phyloP scores from a whole-genome alignment of 1,140 invertebrate genomes.

The Danaus plexippus region DNA sequence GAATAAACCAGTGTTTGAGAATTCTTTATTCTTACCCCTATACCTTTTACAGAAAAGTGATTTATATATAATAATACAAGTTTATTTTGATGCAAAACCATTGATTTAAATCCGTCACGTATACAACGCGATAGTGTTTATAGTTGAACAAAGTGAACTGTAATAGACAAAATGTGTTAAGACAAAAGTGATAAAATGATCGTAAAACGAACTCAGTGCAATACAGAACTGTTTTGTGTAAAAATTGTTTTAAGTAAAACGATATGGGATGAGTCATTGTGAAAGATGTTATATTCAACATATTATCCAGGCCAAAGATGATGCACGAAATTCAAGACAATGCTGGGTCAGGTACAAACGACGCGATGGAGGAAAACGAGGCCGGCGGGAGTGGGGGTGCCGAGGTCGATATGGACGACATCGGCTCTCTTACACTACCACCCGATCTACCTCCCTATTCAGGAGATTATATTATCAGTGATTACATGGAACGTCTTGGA shows the following conservation, averaged over 20 bases:
- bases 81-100: conserved; percentile 62
- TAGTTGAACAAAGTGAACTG: conserved; percentile 38
- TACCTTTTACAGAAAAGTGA: conserved; percentile 53
- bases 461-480: conserved; percentile 82
- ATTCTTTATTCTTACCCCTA: conserved; percentile 12
- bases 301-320: conserved; percentile 61
- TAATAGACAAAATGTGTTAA: conserved; percentile 48
- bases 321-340: conserved; percentile 69
- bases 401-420: conserved; percentile 69
- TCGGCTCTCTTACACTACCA: conserved; percentile 57
- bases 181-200: conserved; percentile 50
- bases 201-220: conserved; percentile 39
- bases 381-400: conserved; percentile 65
- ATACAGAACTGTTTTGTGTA: conserved; percentile 47
- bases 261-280: conserved; percentile 71
- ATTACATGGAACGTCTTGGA: conserved; percentile 91
- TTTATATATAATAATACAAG: conserved; percentile 48
- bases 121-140: conserved; percentile 45
- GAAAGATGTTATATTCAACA: conserved; percentile 61
- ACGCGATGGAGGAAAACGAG: conserved; percentile 69
- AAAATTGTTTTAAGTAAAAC: conserved; percentile 61
- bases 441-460: conserved; percentile 63
- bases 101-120: conserved; percentile 64
- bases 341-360: conserved; percentile 60
- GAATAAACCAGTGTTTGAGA: conserved; percentile 38